A percentile compares a stretch with the other conserved stretches of the same genome.
These are phyloP conservation scores for Delphinapterus leucas DNA, from an alignment of 2,113 vertebrate genomes.

Conservation along the genomic window DNA sequence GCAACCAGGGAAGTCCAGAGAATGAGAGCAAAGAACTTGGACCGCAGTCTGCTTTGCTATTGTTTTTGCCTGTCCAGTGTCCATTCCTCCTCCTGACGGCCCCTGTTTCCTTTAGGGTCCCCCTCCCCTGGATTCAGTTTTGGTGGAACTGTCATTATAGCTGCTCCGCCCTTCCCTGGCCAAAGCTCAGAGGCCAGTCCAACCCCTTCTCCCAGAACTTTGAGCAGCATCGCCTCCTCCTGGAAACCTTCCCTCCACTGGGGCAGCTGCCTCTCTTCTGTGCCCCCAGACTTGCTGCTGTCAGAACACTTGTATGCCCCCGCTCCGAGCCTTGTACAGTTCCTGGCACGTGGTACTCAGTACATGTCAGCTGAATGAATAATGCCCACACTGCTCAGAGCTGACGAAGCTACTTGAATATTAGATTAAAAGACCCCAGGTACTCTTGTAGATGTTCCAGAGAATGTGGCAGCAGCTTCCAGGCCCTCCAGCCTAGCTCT, in stretches of 20 bases:
- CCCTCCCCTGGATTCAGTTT: neutral
- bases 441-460: neutral
- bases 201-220: neutral
- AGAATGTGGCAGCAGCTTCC: neutral
- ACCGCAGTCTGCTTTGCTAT: neutral
- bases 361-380: neutral
- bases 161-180: neutral
- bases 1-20: neutral
- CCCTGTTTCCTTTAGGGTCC: neutral
- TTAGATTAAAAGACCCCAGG: neutral
- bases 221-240: neutral
- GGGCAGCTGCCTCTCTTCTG: neutral
- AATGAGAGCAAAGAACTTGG: neutral
- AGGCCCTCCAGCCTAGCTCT: neutral
- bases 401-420: neutral
- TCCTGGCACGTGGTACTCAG: neutral
- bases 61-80: neutral
- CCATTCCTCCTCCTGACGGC: neutral
- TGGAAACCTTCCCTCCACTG: neutral
- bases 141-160: neutral
- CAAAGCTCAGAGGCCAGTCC: neutral
- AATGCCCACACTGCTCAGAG: neutral
- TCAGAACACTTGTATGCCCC: neutral
- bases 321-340: fast-evolving
- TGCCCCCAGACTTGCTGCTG: neutral